Base-by-base conservation (phyloP, 2,797 vertebrate species). In the Tamandua tetradactyla region DNA sequence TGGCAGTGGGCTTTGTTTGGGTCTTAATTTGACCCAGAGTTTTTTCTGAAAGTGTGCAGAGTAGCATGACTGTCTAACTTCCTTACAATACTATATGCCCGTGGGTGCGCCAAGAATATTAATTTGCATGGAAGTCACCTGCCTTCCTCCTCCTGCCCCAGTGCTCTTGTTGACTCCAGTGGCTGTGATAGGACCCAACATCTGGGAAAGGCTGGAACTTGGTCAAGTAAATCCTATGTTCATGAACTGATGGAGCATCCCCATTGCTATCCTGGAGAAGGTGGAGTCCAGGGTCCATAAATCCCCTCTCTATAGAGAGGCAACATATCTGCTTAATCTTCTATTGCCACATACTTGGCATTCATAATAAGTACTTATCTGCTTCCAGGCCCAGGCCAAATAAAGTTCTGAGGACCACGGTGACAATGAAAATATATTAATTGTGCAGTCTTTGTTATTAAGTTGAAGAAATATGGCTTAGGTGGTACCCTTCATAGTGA, bases 401-500 rank as follows among this genome's bases (percentile, higher is more conserved):
- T 80, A 75, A 20, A 35, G 20, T 82, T 82, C 69, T 71, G 74
- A 71, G 90, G n/a, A 61, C 42, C 86, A 69, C 84, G 47, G 49
- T 72, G 44, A 57, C 69, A 64, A 79, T 61, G 55, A 62, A 84
- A 95, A 90, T 30, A 76, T 9, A 20, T 14, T 7, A 52, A 52
- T 47, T 37, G 40, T 55, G 12, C 32, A 15, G n/a, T 89, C 87
- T 95, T 95, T 95, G 72, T 85, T 91, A 94, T 23, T 87, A 91
- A 90, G 30, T 52, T 62, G 72, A 40, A 62, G 93, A 81, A 59
- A 23, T 42, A 13, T 12, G 75, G 81, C 84, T 87, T 72, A 57
- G 66, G 62, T 27, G 12, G 59, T 87, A 11, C 87, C 47, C 81
- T 94, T 95, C 64, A 14, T 7, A n/a, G 30, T 95, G 93, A 93